Evolutionary conservation across 2,888 invertebrate genomes (phyloP), one percentile per base, ranked within the genome.

Genomic region (Mesorhabditis spiculigera): DNA sequence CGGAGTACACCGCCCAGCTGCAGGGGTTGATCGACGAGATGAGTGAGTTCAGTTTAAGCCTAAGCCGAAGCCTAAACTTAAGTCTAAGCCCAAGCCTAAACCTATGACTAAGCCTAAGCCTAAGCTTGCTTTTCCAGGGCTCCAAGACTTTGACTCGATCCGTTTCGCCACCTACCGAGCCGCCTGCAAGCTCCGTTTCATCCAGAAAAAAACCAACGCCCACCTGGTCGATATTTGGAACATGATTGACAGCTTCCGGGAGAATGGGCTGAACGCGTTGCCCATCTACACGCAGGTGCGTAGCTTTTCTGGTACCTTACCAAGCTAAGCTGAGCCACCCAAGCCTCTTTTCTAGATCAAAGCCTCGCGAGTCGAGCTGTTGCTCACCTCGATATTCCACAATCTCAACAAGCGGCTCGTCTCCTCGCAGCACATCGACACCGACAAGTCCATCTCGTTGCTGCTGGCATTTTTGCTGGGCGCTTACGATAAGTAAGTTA

Each of bases 141-240:
- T 82, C 8, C 93, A 94, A 87, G 93, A 94, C 87, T 96, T 93
- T 87, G 96, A 97, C 88, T 91, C 93, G 75, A 97, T 97, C 85
- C 90, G 96, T 83, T 97, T 98, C 88, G 94, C 97, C 65, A 95
- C 96, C 3, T 98, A 98, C 88, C 91, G 97, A 78, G 96, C 96
- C 4, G 96, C 97, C 6, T 95, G 94, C 86, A 98, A 98, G 88
- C 90, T 98, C 70, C 90, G 96, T 82, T 97, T 95, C 88, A 93
- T 97, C 74, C 97, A 98, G 89, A 96, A 95, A 88, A 95, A 95
- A 88, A 94, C 95, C 82, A 94, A 95, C 87, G 90, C 94, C 87
- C 93, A 95, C 87, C 91, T 94, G 78, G 93, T 98, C 78, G 97
- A 97, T 89, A 95, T 98, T 85, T 97, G 96, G 96, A 97, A 97